Base-by-base conservation (phyloP, 37 sponge, comb jelly and placozoan species). In the Cladorhizidae sp. region DNA sequence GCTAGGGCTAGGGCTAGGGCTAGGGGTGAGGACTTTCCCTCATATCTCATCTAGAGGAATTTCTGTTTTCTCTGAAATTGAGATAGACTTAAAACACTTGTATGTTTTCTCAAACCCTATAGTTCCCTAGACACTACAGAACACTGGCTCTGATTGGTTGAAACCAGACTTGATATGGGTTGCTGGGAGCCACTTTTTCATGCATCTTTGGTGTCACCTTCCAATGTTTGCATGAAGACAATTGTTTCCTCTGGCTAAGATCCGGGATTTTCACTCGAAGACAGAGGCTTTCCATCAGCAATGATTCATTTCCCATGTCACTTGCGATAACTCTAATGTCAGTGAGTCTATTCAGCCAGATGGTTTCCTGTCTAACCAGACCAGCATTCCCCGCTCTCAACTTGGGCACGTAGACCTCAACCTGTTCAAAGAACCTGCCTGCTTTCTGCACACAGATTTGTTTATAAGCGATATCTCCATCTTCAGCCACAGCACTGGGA, bases 101-200 rank as follows among this genome's bases (percentile, higher is more conserved):
- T 68, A 28, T 63, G 84, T 0, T 70, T 95, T n/a, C 69, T 83
- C 50, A 52, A 77, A 29, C 35, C 80, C 20, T 91, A 91, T 64
- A 89, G 89, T 14, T 54, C 82, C 25, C 43, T 86, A 20, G 89
- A 88, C 28, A 81, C 61, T 58, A 42, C 86, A 0, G 98, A 97
- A 42, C 80, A 94, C 15, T 94, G 85, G 76, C 58, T 87, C 0
- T 95, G 93, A 11, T 61, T 97, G 61, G 80, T 91, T 8, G 98
- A 97, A 78, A 54, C 71, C 6, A 86, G 86, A 38, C 77, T 96
- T 68, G 75, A 25, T 76, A 73, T 8, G 58, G 79, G 0, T 68
- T 97, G 42, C 26, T 96, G 1, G 98, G 98, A 20, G 74, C 98
- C 11, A 94, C 95, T 18, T 97, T 97, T 42, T 79, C 98, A 50